These are phyloP conservation scores for Micropterix aruncella DNA, from an alignment of 2,888 invertebrate species.

Conservation along the genomic window DNA sequence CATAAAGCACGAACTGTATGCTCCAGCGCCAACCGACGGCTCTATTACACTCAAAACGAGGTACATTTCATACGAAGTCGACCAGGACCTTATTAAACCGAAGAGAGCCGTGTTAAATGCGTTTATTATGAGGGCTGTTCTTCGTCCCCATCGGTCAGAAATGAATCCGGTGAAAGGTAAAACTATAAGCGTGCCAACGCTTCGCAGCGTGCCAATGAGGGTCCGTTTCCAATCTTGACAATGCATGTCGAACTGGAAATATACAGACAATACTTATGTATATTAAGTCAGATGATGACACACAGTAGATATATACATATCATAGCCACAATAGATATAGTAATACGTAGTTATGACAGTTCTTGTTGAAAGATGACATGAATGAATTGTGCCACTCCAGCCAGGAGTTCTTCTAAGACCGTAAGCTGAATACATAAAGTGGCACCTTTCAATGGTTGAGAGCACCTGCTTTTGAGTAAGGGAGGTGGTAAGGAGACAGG, in stretches of 20 bases:
- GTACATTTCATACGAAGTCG: conserved; percentile 55
- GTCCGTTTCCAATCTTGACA: conserved; percentile 61
- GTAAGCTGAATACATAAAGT: too few relatives aligned
- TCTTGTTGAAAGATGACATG: too few relatives aligned
- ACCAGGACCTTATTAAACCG: conserved; percentile 53
- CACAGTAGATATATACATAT: too few relatives aligned
- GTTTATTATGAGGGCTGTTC: conserved; percentile 43
- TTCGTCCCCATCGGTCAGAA: conserved; percentile 61
- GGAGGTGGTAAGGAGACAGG: too few relatives aligned
- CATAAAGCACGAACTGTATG: conserved; percentile 60
- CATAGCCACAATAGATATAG: too few relatives aligned
- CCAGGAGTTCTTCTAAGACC: too few relatives aligned
- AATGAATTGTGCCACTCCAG: too few relatives aligned
- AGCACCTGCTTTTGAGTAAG: too few relatives aligned
- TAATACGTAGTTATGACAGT: too few relatives aligned
- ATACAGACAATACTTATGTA: too few relatives aligned
- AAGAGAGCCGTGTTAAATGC: conserved; percentile 47
- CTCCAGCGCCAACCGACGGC: conserved; percentile 51
- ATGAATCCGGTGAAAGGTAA: conserved; percentile 56
- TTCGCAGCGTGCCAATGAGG: conserved; percentile 59
- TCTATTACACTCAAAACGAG: conserved; percentile 56
- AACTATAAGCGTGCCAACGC: conserved; percentile 55
- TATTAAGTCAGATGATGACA: too few relatives aligned
- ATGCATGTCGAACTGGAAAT: conserved; percentile 42
- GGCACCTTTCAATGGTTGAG: too few relatives aligned